phyloP scores from a whole-genome alignment of 2,113 vertebrate genomes.

The Microcebus lehilahytsara region DNA sequence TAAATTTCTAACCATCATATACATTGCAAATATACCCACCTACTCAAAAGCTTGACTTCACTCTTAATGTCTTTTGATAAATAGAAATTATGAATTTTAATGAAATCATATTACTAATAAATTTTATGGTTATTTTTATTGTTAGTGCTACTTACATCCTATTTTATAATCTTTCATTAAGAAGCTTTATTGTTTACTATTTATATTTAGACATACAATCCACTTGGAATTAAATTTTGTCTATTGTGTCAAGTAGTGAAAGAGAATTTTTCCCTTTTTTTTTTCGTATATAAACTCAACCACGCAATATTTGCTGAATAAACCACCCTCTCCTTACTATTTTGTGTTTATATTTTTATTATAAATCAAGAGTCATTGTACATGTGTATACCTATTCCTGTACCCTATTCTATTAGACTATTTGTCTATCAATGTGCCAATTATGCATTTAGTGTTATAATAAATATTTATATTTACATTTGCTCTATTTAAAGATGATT shows the following conservation, averaged over 20 bases:
- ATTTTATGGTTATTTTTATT: background rate
- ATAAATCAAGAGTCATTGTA: background rate
- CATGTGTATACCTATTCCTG: background rate
- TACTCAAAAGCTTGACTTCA: background rate
- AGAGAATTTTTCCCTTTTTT: background rate
- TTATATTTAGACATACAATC: background rate
- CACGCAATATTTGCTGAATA: background rate
- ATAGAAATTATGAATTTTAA: background rate
- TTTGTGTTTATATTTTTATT: background rate
- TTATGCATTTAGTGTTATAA: background rate
- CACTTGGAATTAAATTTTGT: background rate
- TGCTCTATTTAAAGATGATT: background rate
- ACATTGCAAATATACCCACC: background rate
- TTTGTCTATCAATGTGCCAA: background rate
- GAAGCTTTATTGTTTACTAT: background rate
- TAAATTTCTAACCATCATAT: background rate
- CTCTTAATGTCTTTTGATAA: background rate
- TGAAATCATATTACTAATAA: background rate
- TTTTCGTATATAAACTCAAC: background rate
- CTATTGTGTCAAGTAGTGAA: background rate
- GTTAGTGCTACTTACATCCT: background rate
- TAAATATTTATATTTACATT: background rate
- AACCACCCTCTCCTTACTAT: background rate
- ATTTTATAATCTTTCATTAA: background rate
- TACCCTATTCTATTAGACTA: background rate